These are phyloP conservation scores for Hemicrepidius hirtus DNA, from an alignment of 2,888 invertebrate species.

Conservation along the genomic window DNA sequence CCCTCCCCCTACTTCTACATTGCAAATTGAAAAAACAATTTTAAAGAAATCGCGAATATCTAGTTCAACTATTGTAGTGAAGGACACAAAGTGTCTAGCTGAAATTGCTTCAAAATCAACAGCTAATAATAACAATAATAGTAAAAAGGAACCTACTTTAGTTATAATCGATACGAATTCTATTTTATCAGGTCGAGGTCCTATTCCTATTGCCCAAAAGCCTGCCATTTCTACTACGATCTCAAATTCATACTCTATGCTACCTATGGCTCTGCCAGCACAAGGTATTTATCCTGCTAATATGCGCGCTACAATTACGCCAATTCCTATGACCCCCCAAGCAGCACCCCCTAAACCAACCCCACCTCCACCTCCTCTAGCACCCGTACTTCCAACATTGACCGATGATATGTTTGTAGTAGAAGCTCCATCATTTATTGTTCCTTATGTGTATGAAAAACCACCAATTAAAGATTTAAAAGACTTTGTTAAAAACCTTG, in stretches of 20 bases:
- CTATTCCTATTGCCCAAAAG: conserved; percentile 73
- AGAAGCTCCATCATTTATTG: conserved; percentile 94
- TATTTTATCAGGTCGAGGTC: conserved; percentile 78
- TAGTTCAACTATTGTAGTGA: conserved; percentile 77
- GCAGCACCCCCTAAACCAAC: conserved; percentile 64
- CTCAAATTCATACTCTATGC: conserved; percentile 70
- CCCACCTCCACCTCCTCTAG: conserved; percentile 62
- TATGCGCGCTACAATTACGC: conserved; percentile 76
- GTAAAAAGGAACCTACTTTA: conserved; percentile 83
- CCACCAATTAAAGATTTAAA: conserved; percentile 87
- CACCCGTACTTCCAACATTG: conserved; percentile 85
- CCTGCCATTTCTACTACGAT: conserved; percentile 64
- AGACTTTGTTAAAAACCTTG: conserved; percentile 80
- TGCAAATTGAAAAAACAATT: conserved; percentile 9
- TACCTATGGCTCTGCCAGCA: conserved; percentile 75
- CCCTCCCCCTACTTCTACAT: conserved; percentile 22
- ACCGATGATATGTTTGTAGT: conserved; percentile 95
- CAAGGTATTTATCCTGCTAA: conserved; percentile 80
- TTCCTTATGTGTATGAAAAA: conserved; percentile 94
- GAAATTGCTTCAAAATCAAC: conserved; percentile 80
- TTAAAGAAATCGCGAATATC: conserved; percentile 40
- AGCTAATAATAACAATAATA: conserved; percentile 71
- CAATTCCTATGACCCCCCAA: conserved; percentile 73
- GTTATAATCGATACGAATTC: conserved; percentile 88
- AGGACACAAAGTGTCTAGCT: conserved; percentile 81